phyloP scores from a whole-genome alignment of 2,888 invertebrate species.

The Eupithecia abbreviata region DNA sequence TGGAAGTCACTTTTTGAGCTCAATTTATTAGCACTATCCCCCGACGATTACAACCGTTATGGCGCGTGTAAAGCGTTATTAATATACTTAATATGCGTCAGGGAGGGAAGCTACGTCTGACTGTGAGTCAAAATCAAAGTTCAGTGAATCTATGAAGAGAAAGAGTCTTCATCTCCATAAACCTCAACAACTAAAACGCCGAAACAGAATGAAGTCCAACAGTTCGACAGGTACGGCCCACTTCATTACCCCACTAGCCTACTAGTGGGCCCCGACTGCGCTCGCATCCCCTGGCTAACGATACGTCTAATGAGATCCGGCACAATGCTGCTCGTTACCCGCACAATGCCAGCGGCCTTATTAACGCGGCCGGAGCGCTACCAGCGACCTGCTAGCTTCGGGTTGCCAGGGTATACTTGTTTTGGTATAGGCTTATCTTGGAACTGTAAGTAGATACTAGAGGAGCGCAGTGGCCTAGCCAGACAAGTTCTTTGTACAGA shows the following conservation, averaged over 20 bases:
- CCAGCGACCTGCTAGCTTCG: neutral
- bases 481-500: too few species aligned
- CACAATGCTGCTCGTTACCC: constrained; percentile 45
- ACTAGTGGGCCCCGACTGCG: neutral
- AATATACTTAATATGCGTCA: too few species aligned
- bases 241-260: neutral
- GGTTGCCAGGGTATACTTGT: neutral
- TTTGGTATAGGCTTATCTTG: neutral
- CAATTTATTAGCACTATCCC: too few species aligned
- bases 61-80: too few species aligned
- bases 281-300: constrained; percentile 34
- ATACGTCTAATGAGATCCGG: constrained; percentile 44
- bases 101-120: too few species aligned
- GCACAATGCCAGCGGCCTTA: constrained; percentile 39
- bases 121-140: too few species aligned
- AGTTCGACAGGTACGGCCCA: neutral
- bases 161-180: neutral
- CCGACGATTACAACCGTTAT: too few species aligned
- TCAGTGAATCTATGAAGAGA: neutral
- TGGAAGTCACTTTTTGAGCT: too few species aligned
- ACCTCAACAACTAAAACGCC: neutral
- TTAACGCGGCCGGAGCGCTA: constrained; percentile 20
- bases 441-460: neutral
- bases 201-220: neutral
- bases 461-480: too few species aligned